Evolutionary conservation across 1,140 invertebrate species (phyloP), one percentile per base, ranked within the genome.

Genomic region (Papilio machaon): DNA sequence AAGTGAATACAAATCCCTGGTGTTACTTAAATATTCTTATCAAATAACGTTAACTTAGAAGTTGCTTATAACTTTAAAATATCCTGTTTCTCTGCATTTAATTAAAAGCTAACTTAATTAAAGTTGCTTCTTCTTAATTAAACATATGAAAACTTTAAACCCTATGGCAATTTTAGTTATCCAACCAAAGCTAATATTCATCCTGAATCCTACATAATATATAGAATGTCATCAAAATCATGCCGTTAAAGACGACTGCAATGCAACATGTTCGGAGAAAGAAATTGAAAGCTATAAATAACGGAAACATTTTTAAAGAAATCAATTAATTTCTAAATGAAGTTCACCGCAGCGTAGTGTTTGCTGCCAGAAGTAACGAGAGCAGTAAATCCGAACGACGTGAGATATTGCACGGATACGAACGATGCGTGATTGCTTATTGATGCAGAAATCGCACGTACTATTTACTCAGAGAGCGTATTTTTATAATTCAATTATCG

Each of bases 341-440:
- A 43, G 75, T 77, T 60, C 19, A 58, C 8, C 30, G 30, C 75
- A 77, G 54, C 23, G 6, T 52, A 9, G 15, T 77, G 35, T 77
- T 35, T 77, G 75, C 52, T 30, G 75, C 17, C 46, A 47, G 46
- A 47, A 76, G 46, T 52, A 58, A 15, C 47, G 52, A 76, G 74
- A 52, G 11, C 75, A 58, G 52, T 60, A 77, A 77, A 77, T 77
- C 75, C 75, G 52, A 35, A 1, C 52, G 52, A 77, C 75, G 75
- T 77, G 52, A 23, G 23, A 52, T n/a, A 77, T 77, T 43, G 75
- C 75, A 77, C 75, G 75, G 30, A 76, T 43, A 9, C 30, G n/a
- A 77, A 52, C 54, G 52, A 77, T 77, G 75, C 52, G 75, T 77
- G 75, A 77, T 77, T 77, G 75, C 75, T 77, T 60, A 77, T 77